A percentile compares a stretch with the other conserved stretches of the same genome.
These are phyloP conservation scores for Nasonia vitripennis DNA, from an alignment of 1,140 invertebrate species.

Conservation along the genomic window DNA sequence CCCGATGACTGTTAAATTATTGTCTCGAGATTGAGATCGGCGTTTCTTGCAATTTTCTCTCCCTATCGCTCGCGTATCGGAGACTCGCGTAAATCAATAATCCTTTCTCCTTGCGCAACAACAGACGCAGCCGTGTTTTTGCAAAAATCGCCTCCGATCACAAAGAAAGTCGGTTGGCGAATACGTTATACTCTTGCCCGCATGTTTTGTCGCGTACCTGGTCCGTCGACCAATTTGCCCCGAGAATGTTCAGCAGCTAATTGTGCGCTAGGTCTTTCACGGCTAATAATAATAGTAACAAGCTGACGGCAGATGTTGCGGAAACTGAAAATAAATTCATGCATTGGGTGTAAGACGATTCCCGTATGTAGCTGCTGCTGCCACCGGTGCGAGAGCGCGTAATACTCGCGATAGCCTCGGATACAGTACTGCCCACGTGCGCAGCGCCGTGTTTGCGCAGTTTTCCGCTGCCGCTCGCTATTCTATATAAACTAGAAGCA, in stretches of 20 bases:
- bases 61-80: constrained; percentile 39
- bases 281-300: background rate
- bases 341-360: background rate
- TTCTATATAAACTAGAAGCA: background rate
- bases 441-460: background rate
- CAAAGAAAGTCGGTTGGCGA: background rate
- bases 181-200: background rate
- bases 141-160: background rate
- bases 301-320: constrained; percentile 16
- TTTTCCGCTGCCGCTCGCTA: background rate
- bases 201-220: constrained; percentile 7
- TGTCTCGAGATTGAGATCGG: constrained; percentile 42
- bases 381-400: too few relatives aligned
- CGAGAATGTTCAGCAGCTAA: constrained; percentile 23
- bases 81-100: constrained; percentile 51
- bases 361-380: background rate
- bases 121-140: background rate
- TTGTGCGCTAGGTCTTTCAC: background rate
- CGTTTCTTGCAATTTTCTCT: constrained; percentile 46
- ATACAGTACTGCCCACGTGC: background rate
- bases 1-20: constrained; percentile 51
- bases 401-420: background rate
- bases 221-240: constrained; percentile 5
- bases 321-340: background rate
- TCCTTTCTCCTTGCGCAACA: constrained; percentile 37